Conservation (phyloP, 2,888 invertebrate genomes). For the Eugnorisma glareosa region DNA sequence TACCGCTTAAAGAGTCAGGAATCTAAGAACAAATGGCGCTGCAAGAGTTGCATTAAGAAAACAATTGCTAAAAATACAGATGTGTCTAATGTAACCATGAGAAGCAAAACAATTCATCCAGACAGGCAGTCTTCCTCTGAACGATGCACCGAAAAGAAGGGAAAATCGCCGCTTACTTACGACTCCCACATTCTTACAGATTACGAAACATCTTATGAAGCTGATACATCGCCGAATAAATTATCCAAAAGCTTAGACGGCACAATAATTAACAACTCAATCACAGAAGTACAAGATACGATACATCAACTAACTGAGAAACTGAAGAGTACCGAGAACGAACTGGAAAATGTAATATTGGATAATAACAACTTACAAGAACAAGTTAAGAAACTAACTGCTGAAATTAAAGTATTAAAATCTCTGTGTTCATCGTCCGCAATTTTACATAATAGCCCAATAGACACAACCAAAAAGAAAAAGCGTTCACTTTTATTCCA, state of each 20-base stretch:
- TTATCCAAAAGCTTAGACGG: not conserved
- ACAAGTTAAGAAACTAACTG: not conserved
- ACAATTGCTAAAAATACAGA: too few species aligned
- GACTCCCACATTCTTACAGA: not conserved
- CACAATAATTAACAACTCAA: too few species aligned
- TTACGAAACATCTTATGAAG: not conserved
- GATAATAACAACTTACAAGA: not conserved
- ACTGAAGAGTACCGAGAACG: not conserved
- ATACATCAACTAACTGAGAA: not conserved
- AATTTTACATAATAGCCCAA: not conserved
- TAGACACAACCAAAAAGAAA: not conserved
- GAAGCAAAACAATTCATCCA: too few species aligned
- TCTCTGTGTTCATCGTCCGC: not conserved
- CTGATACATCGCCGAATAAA: slow-evolving; percentile 1
- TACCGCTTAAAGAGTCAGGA: too few species aligned
- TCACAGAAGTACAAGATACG: not conserved
- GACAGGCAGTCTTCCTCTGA: too few species aligned
- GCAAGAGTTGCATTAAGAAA: too few species aligned
- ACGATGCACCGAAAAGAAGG: too few species aligned
- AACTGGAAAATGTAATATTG: not conserved
- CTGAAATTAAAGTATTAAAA: not conserved
- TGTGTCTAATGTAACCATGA: too few species aligned
- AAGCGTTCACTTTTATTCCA: not conserved
- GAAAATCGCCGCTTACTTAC: too few species aligned
- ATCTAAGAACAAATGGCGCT: too few species aligned